A percentile compares a stretch with the other conserved stretches of the same genome.
Conservation (phyloP, 2,888 invertebrate species). For the Leptopilina syphax region DNA sequence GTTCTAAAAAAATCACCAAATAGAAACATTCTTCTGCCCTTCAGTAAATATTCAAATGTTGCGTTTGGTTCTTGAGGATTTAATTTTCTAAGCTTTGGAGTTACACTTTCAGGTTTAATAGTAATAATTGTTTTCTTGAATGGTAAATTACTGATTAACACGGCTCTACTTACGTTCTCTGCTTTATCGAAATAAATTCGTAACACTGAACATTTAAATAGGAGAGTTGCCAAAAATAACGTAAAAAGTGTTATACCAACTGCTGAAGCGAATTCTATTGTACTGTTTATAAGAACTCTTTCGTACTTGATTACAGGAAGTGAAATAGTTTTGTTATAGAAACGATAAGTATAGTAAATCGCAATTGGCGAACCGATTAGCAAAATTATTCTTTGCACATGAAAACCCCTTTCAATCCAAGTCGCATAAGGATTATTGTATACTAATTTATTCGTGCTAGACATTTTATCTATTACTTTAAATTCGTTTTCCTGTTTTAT, state of each 20-base stretch:
- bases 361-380: neutral
- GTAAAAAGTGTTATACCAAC: neutral
- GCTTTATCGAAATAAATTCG: conserved; percentile 54
- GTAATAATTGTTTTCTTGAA: conserved; percentile 38
- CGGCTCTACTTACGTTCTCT: conserved; percentile 43
- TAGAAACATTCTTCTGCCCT: conserved; percentile 48
- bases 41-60: conserved; percentile 43
- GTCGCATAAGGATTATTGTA: neutral
- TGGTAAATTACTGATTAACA: conserved; percentile 50
- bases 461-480: neutral
- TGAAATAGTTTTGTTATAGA: neutral
- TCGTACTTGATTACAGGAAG: neutral
- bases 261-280: neutral
- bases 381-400: neutral
- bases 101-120: conserved; percentile 34
- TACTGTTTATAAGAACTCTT: neutral
- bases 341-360: neutral
- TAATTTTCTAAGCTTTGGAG: neutral
- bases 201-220: conserved; percentile 22
- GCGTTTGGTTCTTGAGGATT: neutral
- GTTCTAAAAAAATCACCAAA: conserved; percentile 51
- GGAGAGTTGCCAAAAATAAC: neutral
- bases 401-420: neutral
- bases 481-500: neutral
- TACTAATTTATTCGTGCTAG: neutral